Evolutionary conservation across 2,113 vertebrate genomes (phyloP).

Genomic region (Hucho hucho): DNA sequence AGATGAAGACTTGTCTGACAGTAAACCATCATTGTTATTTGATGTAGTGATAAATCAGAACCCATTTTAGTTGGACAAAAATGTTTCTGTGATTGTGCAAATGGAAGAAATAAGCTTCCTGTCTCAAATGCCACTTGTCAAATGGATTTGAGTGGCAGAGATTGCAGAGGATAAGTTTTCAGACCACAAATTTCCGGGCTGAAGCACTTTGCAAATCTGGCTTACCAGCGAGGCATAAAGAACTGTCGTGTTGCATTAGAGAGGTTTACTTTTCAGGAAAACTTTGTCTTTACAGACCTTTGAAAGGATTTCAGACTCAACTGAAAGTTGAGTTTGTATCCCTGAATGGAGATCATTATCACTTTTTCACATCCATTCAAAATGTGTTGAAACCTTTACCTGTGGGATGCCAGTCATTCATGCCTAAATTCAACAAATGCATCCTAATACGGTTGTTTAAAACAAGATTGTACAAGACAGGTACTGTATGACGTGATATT

Average conservation of each 20-base stretch:
- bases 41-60: constrained; percentile 51
- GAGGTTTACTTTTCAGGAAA: constrained; percentile 60
- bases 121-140: constrained; percentile 65
- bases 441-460: not conserved
- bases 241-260: constrained; percentile 56
- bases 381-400: not conserved
- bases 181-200: constrained; percentile 68
- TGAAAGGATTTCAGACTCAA: constrained; percentile 48
- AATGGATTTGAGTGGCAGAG: constrained; percentile 73
- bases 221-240: constrained; percentile 76
- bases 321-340: constrained; percentile 39
- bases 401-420: too few relatives aligned
- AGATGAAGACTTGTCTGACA: constrained; percentile 55
- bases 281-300: constrained; percentile 53
- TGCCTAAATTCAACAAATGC: not conserved
- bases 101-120: constrained; percentile 65
- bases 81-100: constrained; percentile 59
- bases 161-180: constrained; percentile 77
- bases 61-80: constrained; percentile 40
- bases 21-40: constrained; percentile 43
- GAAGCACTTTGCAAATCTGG: constrained; percentile 74
- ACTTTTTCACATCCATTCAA: too few relatives aligned
- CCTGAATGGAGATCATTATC: constrained; percentile 1
- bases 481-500: not conserved
- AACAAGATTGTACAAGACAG: not conserved